A percentile compares a stretch with the other conserved stretches of the same genome.
Conservation (phyloP, 2,113 vertebrate genomes). For the Elgaria multicarinata region DNA sequence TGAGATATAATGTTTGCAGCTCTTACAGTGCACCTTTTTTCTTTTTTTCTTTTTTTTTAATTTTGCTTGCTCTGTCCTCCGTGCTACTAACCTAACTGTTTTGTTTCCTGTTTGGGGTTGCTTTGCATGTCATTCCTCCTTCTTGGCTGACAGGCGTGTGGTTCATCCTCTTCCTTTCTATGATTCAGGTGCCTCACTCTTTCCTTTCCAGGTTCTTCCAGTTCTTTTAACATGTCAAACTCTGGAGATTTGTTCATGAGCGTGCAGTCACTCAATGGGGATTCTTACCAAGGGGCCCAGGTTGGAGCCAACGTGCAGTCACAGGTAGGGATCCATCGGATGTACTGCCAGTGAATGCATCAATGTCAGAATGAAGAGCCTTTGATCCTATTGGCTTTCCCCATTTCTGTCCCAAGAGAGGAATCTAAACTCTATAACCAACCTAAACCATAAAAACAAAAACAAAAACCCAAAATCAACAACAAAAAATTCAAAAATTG, state of each 20-base stretch:
- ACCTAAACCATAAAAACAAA: conserved; percentile 56
- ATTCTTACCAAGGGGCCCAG: conserved; percentile 99
- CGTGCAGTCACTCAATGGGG: conserved; percentile 99
- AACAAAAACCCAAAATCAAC: conserved; percentile 39
- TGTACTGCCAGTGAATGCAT: conserved; percentile 75
- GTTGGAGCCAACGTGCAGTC: conserved; percentile 99
- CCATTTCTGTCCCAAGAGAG: conserved; percentile 66
- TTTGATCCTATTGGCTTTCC: conserved; percentile 72
- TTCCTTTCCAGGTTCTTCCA: conserved; percentile 99
- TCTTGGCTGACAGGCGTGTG: conserved; percentile 78
- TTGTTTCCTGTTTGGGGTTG: conserved; percentile 69
- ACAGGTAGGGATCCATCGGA: conserved; percentile 93
- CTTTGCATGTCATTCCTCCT: conserved; percentile 81
- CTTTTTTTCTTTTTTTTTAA: not conserved
- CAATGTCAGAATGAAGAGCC: conserved; percentile 67
- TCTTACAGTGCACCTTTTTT: conserved; percentile 60
- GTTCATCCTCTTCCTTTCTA: conserved; percentile 87
- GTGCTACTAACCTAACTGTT: conserved; percentile 81
- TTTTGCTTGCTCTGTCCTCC: conserved; percentile 77
- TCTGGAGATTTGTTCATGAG: conserved; percentile 99
- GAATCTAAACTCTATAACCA: conserved; percentile 65
- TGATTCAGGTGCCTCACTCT: conserved; percentile 95
- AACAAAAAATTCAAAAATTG: conserved; percentile 28
- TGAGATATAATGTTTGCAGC: conserved; percentile 57
- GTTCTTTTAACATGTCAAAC: conserved; percentile 99